These are phyloP conservation scores for Peucedramus taeniatus DNA, from an alignment of 2,113 vertebrate genomes.

Conservation along the genomic window DNA sequence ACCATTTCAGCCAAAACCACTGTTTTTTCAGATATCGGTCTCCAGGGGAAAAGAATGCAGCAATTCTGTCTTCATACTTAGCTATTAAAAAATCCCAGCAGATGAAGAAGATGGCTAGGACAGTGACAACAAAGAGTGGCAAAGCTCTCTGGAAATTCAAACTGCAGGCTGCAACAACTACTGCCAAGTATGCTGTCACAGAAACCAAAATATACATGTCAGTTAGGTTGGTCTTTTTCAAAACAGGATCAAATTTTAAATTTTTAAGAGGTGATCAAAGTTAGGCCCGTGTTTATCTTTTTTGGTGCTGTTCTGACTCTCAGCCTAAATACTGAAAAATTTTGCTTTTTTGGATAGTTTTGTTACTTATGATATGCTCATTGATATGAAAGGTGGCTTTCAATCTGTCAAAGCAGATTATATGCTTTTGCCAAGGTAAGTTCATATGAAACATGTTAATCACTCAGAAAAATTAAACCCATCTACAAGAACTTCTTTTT, in stretches of 20 bases:
- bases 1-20: constrained; percentile 84
- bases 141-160: constrained; percentile 81
- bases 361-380: background rate
- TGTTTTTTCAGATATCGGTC: constrained; percentile 58
- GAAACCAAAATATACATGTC: background rate
- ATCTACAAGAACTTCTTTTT: background rate
- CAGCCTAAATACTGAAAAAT: background rate
- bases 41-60: constrained; percentile 55
- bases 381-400: background rate
- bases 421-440: background rate
- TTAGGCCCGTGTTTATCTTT: background rate
- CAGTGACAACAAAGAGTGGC: constrained; percentile 76
- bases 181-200: constrained; percentile 73
- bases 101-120: constrained; percentile 75
- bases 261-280: background rate
- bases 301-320: background rate
- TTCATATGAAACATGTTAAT: background rate
- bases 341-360: background rate
- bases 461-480: background rate
- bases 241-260: background rate
- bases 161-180: constrained; percentile 78
- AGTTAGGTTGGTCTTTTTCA: background rate
- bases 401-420: background rate
- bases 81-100: constrained; percentile 80
- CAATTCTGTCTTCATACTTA: constrained; percentile 71